Evolutionary conservation across 2,888 invertebrate genomes (phyloP), one percentile per base, ranked within the genome.

Genomic region (Lochmaea crataegi): DNA sequence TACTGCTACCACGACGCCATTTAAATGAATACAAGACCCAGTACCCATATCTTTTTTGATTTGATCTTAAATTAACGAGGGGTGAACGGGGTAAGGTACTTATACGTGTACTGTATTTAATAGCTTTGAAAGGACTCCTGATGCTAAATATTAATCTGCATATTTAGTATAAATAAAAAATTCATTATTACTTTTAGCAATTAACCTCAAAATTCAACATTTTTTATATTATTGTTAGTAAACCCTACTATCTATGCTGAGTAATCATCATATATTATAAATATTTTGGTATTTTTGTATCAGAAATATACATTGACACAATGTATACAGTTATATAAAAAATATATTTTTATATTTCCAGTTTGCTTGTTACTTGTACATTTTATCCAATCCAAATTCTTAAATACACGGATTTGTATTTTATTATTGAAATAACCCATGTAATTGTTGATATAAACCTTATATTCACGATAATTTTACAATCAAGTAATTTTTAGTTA

Each of bases 341-440:
- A 18, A 18, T 16, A 53, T 53, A 53, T 53, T 18, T 53, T 53
- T 18, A 10, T 18, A 18, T 53, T 53, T 51, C 51, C 51, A 51
- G 14, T 14, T 53, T 53, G n/a, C 9, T 53, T 53, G 53, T 53
- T 53, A 53, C 16, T 51, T 51, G 51, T 51, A 45, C 45, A 45
- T 51, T 51, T 51, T n/a, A 53, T 18, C n/a, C 16, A 16, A 53
- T 18, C 10, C 9, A 16, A 53, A 53, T 53, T 53, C 16, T 53
- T 53, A 3, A 18, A 48, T 18, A 18, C 10, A 18, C 10, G 14
- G 14, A 48, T 5, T 11, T 48, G n/a, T 48, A 51, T 16, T 16
- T 6, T 14, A 51, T 16, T 16, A 51, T 51, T 51, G 45, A 12
- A 45, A 12, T 45, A 45, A 45, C 45, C 14, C 1, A 45, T 45